Conservation (phyloP, 2,888 invertebrate genomes). For the Spilarctia lutea region DNA sequence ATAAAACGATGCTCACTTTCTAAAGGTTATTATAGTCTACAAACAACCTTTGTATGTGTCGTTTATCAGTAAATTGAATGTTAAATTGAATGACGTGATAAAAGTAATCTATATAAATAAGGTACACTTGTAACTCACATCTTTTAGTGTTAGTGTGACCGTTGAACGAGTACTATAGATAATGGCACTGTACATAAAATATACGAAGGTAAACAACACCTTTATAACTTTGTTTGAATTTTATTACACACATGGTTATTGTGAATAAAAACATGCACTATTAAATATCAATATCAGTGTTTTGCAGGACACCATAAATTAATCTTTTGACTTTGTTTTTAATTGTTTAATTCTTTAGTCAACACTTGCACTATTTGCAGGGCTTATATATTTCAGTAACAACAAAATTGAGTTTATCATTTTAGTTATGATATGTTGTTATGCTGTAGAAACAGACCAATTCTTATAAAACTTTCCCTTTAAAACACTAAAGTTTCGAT, state of each 20-base stretch:
- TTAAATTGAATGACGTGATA: background rate
- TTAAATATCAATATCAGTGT: background rate
- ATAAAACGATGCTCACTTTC: background rate
- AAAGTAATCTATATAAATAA: background rate
- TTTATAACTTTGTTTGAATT: background rate
- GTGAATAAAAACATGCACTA: background rate
- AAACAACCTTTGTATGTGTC: background rate
- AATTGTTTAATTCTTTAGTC: background rate
- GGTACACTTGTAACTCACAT: background rate
- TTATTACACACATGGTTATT: background rate
- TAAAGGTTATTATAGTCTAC: background rate
- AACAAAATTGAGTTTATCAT: too few species aligned
- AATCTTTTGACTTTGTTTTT: background rate
- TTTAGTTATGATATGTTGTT: too few species aligned
- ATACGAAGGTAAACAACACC: slow-evolving; percentile 21
- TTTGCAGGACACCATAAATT: background rate
- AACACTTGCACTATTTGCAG: too few species aligned
- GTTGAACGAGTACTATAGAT: background rate
- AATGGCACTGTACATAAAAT: slow-evolving; percentile 31
- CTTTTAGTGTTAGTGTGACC: background rate
- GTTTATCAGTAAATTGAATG: background rate
- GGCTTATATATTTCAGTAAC: too few species aligned
- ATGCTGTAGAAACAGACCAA: too few species aligned
- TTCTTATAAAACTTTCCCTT: too few species aligned
- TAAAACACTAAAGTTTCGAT: background rate